Evolutionary conservation across 2,888 invertebrate genomes (phyloP), one percentile per base, ranked within the genome.

Genomic region (Drosophila bunnanda): DNA sequence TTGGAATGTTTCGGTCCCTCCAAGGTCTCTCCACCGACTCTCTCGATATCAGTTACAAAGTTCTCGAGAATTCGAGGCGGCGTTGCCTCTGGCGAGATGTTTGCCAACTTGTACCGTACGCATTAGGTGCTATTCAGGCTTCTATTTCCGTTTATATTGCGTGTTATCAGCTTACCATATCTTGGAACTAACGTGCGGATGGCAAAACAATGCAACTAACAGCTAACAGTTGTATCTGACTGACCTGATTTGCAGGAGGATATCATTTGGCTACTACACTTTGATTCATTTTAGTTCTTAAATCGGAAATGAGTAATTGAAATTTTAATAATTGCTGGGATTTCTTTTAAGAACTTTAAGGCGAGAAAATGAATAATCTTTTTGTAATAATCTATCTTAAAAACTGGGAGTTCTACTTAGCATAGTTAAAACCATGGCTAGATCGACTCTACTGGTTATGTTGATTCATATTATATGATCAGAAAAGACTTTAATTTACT

Each of bases 101-200:
- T 60, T 56, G 56, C 34, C 34, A 50, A 64, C 61, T 64, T 64
- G 41, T 50, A 30, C 17, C 61, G 41, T 50, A 30, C 17, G 46
- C 34, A 52, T 34, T 48, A 39, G 38, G 38, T 39, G 59, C 46
- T 64, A 20, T 30, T 36, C 20, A 43, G 20, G 44, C 34, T 57
- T 56, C 57, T 36, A 38, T 39, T 62, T 59, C 20, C 46, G 32
- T 46, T 64, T 39, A 38, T 39, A 60, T 48, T 59, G 60, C 60
- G 48, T 48, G 60, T 56, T 61, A 59, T 75, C 76, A 50, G 59
- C 62, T 59, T 59, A 48, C 41, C 13, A 30, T 48, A 59, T 64
- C 62, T 60, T 48, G 32, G 20, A 48, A 48, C 34, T 48, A 25
- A 39, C 55, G n/a, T 22, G 32, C 15, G 56, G 22, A 32, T 60